Evolutionary conservation across 2,888 invertebrate species (phyloP).

Genomic region (Drosophila merina): DNA sequence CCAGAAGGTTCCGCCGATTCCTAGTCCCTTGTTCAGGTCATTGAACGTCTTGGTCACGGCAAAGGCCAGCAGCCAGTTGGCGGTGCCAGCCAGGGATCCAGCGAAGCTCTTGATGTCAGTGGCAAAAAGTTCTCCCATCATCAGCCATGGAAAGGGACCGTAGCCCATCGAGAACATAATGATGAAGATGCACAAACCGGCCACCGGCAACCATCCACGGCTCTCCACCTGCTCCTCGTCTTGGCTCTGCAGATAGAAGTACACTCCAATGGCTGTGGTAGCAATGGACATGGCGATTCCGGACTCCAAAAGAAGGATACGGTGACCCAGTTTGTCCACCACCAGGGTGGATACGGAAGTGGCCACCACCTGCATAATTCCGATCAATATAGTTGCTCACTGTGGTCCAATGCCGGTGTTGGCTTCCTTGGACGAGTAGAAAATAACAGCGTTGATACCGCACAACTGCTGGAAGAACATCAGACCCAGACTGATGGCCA

Average conservation of each 20-base stretch:
- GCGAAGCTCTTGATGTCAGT: constrained; percentile 91
- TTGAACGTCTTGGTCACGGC: constrained; percentile 90
- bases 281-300: constrained; percentile 89
- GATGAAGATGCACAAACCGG: constrained; percentile 90
- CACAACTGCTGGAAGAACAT: constrained; percentile 96
- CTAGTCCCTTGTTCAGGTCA: constrained; percentile 86
- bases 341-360: constrained; percentile 90
- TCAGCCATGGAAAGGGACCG: constrained; percentile 93
- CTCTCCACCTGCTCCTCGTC: constrained; percentile 83
- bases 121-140: constrained; percentile 91
- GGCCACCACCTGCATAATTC: constrained; percentile 90
- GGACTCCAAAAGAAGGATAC: constrained; percentile 90
- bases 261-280: constrained; percentile 89
- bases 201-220: constrained; percentile 90
- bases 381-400: constrained; percentile 91
- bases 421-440: constrained; percentile 87
- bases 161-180: constrained; percentile 92
- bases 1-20: constrained; percentile 89
- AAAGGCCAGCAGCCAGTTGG: constrained; percentile 93
- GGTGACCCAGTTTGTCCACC: constrained; percentile 92
- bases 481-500: constrained; percentile 89
- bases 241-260: constrained; percentile 85
- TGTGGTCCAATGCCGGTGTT: constrained; percentile 85
- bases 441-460: constrained; percentile 93
- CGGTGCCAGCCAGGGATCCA: constrained; percentile 90